phyloP scores from a whole-genome alignment of 2,113 vertebrate genomes.

The Oreocharis arfaki region DNA sequence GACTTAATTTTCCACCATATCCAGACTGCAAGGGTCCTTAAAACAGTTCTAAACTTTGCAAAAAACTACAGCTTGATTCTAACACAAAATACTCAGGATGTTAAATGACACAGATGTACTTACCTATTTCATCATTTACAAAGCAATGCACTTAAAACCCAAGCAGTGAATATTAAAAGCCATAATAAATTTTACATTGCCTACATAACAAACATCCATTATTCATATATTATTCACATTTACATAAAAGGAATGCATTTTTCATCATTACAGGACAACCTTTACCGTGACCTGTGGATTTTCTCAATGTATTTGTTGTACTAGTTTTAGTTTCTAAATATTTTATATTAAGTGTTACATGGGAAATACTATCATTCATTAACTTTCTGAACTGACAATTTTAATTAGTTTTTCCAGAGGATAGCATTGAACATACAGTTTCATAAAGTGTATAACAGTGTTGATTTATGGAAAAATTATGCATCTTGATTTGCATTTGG shows the following conservation, averaged over 20 bases:
- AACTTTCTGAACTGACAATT: slow-evolving; percentile 42
- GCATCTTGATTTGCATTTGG: slow-evolving; percentile 37
- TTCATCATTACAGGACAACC: slow-evolving; percentile 28
- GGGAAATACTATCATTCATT: background rate
- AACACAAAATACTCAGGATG: background rate
- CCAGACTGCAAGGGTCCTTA: background rate
- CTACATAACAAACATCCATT: slow-evolving; percentile 32
- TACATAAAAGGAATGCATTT: slow-evolving; percentile 40
- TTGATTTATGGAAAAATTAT: slow-evolving; percentile 56
- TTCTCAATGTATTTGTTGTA: slow-evolving; percentile 13
- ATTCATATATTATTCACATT: slow-evolving; percentile 51
- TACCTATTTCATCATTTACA: slow-evolving; percentile 48
- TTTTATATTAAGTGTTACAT: background rate
- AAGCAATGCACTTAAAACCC: slow-evolving; percentile 40
- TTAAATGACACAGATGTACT: slow-evolving; percentile 16
- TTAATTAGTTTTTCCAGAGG: slow-evolving; percentile 36
- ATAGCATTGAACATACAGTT: background rate
- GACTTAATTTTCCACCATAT: background rate
- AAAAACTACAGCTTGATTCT: background rate
- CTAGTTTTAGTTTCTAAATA: slow-evolving; percentile 15
- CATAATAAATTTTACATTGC: slow-evolving; percentile 44
- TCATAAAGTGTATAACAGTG: background rate
- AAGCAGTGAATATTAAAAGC: slow-evolving; percentile 33
- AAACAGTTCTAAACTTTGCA: background rate
- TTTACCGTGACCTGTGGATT: slow-evolving; percentile 32